Evolutionary conservation across 1,140 invertebrate genomes (phyloP), one percentile per base, ranked within the genome.

Genomic region (Hesperophylax magnus): DNA sequence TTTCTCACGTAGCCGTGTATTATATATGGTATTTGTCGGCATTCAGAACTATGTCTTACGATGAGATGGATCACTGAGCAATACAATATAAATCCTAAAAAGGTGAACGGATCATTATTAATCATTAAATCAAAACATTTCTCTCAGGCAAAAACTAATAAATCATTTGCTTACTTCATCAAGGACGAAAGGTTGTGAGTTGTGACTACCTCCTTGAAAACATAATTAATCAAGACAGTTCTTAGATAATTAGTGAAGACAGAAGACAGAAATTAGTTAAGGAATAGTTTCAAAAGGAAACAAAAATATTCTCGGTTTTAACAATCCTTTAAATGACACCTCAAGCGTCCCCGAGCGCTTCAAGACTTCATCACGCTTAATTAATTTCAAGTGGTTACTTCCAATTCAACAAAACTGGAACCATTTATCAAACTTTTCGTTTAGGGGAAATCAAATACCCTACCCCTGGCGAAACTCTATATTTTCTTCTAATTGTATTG

Each of bases 401-500:
- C 56, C 72, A 60, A 76, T 76, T 34, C 56, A 61, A 76, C 54
- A 58, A 76, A 76, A 76, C 56, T 76, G 54, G 27, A 76, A 76
- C 72, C 67, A 78, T 78, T 67, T 78, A 67, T 78, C 77, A 76
- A 76, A 76, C 72, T 76, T 76, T 60, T 60, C 77, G 52, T 78
- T 78, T 39, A 56, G 61, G 61, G 61, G 77, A 78, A 78, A 78
- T 78, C 77, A 78, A 69, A 78, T 78, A 71, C 77, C 39, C 77
- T 20, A 52, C 76, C 53, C 18, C 24, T 9, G n/a, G 47, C 39
- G 39, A 77, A 69, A 78, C 63, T 69, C 39, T 65, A 69, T 78
- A 67, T 78, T 78, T 78, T 78, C 77, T 78, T 78, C 63, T 78
- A 78, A 78, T 67, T 69, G 63, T 78, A 69, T 78, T 78, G 77